A percentile compares a stretch with the other conserved stretches of the same genome.
Conservation (phyloP, 92 coral and sea anemone species). For the Heliopora coerulea region DNA sequence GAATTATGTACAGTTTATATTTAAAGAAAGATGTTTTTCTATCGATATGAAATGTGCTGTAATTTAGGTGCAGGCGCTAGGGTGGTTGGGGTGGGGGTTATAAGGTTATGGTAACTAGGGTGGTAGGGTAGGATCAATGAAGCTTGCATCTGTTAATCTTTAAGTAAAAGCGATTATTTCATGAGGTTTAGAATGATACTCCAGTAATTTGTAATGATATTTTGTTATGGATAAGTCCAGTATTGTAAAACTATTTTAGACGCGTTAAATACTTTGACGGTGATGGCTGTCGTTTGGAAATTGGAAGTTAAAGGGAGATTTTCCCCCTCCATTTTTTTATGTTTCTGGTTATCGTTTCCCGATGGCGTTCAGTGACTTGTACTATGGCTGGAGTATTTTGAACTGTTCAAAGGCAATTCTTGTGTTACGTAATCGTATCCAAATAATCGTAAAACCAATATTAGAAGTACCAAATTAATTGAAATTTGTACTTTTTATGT, state of each 20-base stretch:
- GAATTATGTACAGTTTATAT: conserved; percentile 44
- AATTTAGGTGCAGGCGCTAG: neutral
- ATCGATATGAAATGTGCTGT: neutral
- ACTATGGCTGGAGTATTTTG: too few relatives aligned
- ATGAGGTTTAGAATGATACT: neutral
- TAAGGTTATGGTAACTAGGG: neutral
- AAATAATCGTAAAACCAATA: too few relatives aligned
- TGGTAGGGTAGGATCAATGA: neutral
- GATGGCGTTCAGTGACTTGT: too few relatives aligned
- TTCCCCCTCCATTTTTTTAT: too few relatives aligned
- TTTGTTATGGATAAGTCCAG: neutral
- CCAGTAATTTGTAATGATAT: neutral
- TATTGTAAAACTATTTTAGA: neutral
- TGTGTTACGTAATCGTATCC: too few relatives aligned
- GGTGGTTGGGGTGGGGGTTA: neutral
- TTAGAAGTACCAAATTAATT: too few relatives aligned
- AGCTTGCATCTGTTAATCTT: neutral
- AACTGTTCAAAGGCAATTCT: too few relatives aligned
- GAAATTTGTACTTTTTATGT: too few relatives aligned
- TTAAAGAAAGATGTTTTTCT: conserved; percentile 19
- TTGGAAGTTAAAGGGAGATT: too few relatives aligned
- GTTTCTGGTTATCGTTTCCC: too few relatives aligned
- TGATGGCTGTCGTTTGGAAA: neutral
- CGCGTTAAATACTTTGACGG: neutral
- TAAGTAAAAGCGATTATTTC: neutral